Conservation (phyloP, 2,797 vertebrate genomes). For the Spinus olivaceus region DNA sequence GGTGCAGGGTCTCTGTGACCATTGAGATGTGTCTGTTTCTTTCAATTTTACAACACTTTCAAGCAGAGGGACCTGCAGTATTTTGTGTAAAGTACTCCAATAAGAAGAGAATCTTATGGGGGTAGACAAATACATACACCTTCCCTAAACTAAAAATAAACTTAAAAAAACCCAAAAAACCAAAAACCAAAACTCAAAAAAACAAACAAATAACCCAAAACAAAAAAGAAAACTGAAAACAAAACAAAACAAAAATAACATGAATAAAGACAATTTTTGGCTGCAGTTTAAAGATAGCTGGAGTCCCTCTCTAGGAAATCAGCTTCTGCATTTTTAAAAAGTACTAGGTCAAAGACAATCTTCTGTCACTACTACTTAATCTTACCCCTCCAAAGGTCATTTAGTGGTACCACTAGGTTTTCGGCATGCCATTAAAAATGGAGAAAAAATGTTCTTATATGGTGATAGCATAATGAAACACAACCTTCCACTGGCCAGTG, state of each 20-base stretch:
- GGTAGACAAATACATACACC: not conserved
- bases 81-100: not conserved
- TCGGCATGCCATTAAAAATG: not conserved
- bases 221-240: too few relatives aligned
- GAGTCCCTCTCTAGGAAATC: not conserved
- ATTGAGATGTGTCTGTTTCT: not conserved
- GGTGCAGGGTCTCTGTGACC: not conserved
- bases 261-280: not conserved
- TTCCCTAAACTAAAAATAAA: not conserved
- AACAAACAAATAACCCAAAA: not conserved
- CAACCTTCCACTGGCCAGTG: slow-evolving; percentile 45
- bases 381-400: slow-evolving; percentile 22
- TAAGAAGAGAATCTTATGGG: not conserved
- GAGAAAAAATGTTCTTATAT: slow-evolving; percentile 59
- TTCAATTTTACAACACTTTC: not conserved
- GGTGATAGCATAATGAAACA: slow-evolving; percentile 53
- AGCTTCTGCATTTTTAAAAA: slow-evolving; percentile 29
- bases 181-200: too few relatives aligned
- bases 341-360: slow-evolving; percentile 20
- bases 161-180: not conserved
- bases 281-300: slow-evolving; percentile 8
- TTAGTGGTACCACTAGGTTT: not conserved
- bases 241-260: not conserved
- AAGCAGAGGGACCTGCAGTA: not conserved
- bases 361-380: slow-evolving; percentile 50